Evolutionary conservation across 1,140 invertebrate species (phyloP).

Genomic region (Neodiprion fabricii): DNA sequence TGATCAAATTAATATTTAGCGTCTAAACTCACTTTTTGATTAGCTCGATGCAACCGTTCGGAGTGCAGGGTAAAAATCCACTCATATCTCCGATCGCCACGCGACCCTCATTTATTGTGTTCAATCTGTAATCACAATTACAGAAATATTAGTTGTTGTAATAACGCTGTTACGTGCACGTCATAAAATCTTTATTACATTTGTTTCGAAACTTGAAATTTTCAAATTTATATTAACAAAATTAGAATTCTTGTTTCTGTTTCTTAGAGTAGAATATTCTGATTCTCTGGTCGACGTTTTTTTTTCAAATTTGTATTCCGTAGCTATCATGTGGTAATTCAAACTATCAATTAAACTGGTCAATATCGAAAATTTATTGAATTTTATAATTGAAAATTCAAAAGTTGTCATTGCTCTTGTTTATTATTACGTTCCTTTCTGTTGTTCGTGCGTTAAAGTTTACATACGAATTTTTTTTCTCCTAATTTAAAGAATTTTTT

Average conservation of each 20-base stretch:
- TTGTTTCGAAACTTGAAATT: not conserved
- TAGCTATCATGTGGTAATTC: too few relatives aligned
- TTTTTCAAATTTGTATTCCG: not conserved
- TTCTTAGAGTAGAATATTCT: not conserved
- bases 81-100: slow-evolving; percentile 82
- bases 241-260: not conserved
- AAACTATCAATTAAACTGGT: too few relatives aligned
- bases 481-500: too few relatives aligned
- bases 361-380: too few relatives aligned
- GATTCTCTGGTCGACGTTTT: not conserved
- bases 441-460: too few relatives aligned
- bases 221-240: not conserved
- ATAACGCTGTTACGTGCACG: not conserved
- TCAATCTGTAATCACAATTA: slow-evolving; percentile 68
- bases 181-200: too few relatives aligned
- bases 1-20: not conserved
- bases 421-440: too few relatives aligned
- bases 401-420: too few relatives aligned
- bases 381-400: too few relatives aligned
- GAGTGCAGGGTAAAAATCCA: slow-evolving; percentile 93
- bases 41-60: slow-evolving; percentile 90
- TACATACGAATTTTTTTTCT: too few relatives aligned
- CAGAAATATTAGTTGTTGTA: slow-evolving; percentile 14
- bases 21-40: slow-evolving; percentile 71
- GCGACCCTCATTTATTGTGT: slow-evolving; percentile 91